phyloP scores from a whole-genome alignment of 2,888 invertebrate genomes.

The Odontocerum albicorne region DNA sequence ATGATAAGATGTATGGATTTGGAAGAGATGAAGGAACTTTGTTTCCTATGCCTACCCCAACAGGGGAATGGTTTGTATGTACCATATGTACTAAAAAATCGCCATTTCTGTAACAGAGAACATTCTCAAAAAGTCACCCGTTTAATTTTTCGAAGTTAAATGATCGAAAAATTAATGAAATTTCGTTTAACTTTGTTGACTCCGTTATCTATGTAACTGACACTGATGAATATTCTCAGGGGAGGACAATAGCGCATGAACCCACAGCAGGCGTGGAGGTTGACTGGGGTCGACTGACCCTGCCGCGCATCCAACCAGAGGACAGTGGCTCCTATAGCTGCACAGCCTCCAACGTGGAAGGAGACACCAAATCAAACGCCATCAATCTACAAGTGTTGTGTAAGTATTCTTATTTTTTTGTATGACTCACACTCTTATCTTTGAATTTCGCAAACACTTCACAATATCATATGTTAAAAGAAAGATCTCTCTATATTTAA shows the following conservation, averaged over 20 bases:
- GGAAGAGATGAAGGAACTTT: too few relatives aligned
- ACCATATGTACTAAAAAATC: not conserved
- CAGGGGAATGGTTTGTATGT: not conserved
- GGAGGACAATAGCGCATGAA: conserved; percentile 32
- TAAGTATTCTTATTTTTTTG: conserved; percentile 15
- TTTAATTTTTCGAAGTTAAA: too few relatives aligned
- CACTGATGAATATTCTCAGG: conserved; percentile 23
- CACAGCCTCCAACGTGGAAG: conserved; percentile 34
- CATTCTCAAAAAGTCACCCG: too few relatives aligned
- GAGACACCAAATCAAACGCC: conserved; percentile 33
- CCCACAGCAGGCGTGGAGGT: conserved; percentile 28
- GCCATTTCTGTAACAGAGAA: too few relatives aligned
- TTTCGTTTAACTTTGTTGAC: too few relatives aligned
- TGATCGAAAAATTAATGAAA: too few relatives aligned
- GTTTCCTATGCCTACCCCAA: not conserved
- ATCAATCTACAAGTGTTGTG: conserved; percentile 31
- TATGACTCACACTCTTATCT: too few relatives aligned
- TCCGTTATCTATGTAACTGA: too few relatives aligned
- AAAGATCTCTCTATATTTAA: too few relatives aligned
- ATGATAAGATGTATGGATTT: too few relatives aligned
- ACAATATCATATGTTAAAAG: too few relatives aligned
- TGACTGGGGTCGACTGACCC: conserved; percentile 29
- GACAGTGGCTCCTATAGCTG: conserved; percentile 33
- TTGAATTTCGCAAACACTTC: too few relatives aligned
- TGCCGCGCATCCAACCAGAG: conserved; percentile 23